These are phyloP conservation scores for Cephus pulcher DNA, from an alignment of 2,888 invertebrate genomes.

Conservation along the genomic window DNA sequence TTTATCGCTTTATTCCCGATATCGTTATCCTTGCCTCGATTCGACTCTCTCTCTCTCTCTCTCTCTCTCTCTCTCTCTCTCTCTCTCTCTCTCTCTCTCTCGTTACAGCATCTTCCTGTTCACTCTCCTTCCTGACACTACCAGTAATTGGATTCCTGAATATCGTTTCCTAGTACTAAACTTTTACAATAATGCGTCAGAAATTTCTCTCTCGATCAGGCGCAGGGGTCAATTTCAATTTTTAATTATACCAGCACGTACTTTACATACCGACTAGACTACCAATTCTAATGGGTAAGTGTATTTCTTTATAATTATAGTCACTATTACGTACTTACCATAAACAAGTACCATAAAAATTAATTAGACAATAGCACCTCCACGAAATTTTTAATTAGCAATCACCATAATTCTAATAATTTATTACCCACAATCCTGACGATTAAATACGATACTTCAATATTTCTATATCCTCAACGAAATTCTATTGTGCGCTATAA, in stretches of 20 bases:
- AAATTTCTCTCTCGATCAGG: slow-evolving; percentile 5
- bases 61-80: neutral
- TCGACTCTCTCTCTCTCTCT: slow-evolving; percentile 3
- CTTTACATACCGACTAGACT: neutral
- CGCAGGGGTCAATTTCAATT: neutral
- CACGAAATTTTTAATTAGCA: neutral
- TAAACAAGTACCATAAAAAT: neutral
- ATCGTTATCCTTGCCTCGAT: slow-evolving; percentile 24
- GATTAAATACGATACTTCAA: neutral
- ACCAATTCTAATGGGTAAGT: neutral
- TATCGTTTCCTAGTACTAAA: slow-evolving; percentile 18
- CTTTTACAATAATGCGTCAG: slow-evolving; percentile 21
- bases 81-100: neutral
- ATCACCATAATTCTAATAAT: neutral
- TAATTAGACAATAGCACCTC: neutral
- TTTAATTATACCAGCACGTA: neutral
- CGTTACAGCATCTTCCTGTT: neutral
- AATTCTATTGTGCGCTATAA: neutral
- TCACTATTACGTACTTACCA: neutral
- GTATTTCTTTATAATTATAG: neutral
- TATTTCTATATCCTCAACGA: neutral
- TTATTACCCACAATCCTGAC: neutral
- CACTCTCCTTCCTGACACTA: slow-evolving; percentile 14
- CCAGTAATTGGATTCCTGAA: slow-evolving; percentile 24
- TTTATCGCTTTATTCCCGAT: slow-evolving; percentile 23